Evolutionary conservation across 2,113 vertebrate species (phyloP).

Genomic region (Trematomus loennbergii): DNA sequence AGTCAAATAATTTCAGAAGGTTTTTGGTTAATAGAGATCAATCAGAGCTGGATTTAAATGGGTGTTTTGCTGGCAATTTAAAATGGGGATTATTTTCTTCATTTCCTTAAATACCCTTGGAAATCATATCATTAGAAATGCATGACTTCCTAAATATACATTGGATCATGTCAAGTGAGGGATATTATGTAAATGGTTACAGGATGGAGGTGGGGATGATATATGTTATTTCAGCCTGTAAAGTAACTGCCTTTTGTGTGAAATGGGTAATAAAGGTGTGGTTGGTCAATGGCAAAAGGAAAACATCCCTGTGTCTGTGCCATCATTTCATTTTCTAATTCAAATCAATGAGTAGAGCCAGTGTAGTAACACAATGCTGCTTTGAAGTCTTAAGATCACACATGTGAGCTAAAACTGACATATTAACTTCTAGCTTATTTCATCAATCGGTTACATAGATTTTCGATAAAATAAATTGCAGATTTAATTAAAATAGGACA

Average conservation of each 20-base stretch:
- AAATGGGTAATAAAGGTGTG: neutral
- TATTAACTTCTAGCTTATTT: no score
- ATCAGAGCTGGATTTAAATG: slow-evolving; percentile 53
- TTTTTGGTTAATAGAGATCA: slow-evolving; percentile 48
- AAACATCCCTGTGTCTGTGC: neutral
- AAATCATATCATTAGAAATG: slow-evolving; percentile 29
- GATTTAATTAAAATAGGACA: no score
- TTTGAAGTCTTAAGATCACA: no score
- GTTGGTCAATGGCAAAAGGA: neutral
- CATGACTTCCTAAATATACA: slow-evolving; percentile 36
- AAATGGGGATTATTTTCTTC: slow-evolving; percentile 35
- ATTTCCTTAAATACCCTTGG: slow-evolving; percentile 29
- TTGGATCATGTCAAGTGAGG: slow-evolving; percentile 33
- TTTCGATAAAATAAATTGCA: no score
- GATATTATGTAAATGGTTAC: no score
- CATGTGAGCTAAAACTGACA: no score
- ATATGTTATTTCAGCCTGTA: neutral
- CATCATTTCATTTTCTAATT: neutral
- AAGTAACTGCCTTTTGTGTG: neutral
- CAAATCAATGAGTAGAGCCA: neutral
- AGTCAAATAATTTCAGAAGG: slow-evolving; percentile 35
- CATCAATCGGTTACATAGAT: no score
- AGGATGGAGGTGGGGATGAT: neutral
- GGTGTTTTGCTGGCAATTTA: slow-evolving; percentile 24
- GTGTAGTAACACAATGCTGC: no score